A percentile compares a stretch with the other conserved stretches of the same genome.
Conservation (phyloP, 2,113 vertebrate genomes). For the Myocastor coypus region DNA sequence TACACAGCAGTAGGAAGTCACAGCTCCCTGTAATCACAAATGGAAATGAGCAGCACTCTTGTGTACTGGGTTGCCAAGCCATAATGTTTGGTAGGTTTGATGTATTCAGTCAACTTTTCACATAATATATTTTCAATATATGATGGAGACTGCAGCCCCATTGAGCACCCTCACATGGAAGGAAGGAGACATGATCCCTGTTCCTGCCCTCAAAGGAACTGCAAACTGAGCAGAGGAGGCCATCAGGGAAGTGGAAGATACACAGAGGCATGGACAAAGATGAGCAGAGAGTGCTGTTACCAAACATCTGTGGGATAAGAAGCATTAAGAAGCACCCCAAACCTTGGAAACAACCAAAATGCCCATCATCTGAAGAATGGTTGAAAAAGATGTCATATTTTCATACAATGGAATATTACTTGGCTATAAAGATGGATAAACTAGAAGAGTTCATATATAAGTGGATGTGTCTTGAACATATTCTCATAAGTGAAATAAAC, state of each 20-base stretch:
- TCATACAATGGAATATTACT: too few relatives aligned
- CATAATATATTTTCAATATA: neutral
- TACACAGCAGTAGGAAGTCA: neutral
- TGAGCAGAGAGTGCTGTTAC: neutral
- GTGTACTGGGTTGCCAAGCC: too few relatives aligned
- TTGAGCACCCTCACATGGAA: neutral
- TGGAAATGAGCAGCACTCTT: neutral
- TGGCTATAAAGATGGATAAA: too few relatives aligned
- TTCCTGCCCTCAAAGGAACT: neutral
- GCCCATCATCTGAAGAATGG: too few relatives aligned
- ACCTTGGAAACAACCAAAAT: too few relatives aligned
- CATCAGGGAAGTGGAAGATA: neutral
- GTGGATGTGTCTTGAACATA: too few relatives aligned
- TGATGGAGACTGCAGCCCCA: neutral
- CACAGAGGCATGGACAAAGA: rapidly evolving
- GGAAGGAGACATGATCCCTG: neutral
- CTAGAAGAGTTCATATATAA: too few relatives aligned
- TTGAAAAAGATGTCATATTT: too few relatives aligned
- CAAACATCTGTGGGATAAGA: neutral
- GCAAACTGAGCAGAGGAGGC: neutral
- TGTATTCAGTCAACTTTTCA: neutral
- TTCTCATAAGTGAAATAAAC: too few relatives aligned
- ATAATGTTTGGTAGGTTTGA: neutral
- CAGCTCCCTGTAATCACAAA: neutral
- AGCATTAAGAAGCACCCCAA: neutral